These are phyloP conservation scores for Hymenopus coronatus DNA, from an alignment of 2,888 invertebrate genomes.

Conservation along the genomic window DNA sequence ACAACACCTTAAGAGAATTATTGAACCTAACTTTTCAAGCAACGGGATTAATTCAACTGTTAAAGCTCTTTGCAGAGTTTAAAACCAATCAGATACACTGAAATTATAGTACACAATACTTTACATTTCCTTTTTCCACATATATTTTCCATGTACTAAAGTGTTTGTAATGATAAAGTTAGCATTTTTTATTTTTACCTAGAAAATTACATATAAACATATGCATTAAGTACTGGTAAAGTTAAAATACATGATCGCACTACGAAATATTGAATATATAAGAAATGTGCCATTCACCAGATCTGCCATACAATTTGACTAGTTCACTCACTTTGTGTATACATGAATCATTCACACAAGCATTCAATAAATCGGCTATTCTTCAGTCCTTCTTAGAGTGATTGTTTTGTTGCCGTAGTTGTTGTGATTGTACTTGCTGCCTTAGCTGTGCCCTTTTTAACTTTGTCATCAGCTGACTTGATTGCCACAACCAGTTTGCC, in stretches of 20 bases:
- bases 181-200: not conserved
- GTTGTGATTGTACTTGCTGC: constrained; percentile 50
- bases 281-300: not conserved
- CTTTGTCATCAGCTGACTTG: constrained; percentile 82
- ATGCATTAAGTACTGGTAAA: not conserved
- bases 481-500: constrained; percentile 89
- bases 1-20: not conserved
- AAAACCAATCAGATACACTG: not conserved
- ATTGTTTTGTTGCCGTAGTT: constrained; percentile 9
- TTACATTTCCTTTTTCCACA: not conserved
- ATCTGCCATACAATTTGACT: not conserved
- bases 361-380: not conserved
- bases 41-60: not conserved
- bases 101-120: not conserved
- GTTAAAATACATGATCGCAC: not conserved
- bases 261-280: not conserved
- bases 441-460: constrained; percentile 77
- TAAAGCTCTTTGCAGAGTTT: not conserved
- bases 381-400: constrained; percentile 18
- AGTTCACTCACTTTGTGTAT: not conserved
- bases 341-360: not conserved
- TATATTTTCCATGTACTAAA: not conserved
- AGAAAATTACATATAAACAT: not conserved
- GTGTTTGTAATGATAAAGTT: not conserved
- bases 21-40: not conserved